These are phyloP conservation scores for Uromys caudimaculatus DNA, from an alignment of 2,797 vertebrate species.

Conservation along the genomic window DNA sequence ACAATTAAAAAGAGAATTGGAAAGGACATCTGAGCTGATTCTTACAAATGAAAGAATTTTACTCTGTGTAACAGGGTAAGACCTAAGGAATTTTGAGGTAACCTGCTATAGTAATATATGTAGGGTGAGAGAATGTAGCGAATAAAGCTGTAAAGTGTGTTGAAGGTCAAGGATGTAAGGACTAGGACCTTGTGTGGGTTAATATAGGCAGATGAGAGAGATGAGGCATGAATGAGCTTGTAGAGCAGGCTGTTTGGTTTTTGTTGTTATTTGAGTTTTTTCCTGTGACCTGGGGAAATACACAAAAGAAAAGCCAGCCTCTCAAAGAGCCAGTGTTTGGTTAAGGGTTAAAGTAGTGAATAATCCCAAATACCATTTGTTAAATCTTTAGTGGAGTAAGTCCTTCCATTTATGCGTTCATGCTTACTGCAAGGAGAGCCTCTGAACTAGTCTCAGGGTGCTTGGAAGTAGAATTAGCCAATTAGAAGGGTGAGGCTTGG, in stretches of 20 bases:
- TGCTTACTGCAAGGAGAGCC: neutral
- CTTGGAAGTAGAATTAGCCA: neutral
- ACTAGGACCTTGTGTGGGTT: neutral
- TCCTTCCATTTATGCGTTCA: neutral
- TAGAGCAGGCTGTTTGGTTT: neutral
- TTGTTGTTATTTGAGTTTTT: neutral
- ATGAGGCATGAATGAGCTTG: neutral
- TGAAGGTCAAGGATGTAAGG: neutral
- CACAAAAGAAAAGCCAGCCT: neutral
- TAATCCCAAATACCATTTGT: neutral
- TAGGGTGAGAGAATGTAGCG: neutral
- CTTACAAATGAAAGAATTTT: conserved; percentile 7
- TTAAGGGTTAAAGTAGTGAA: neutral
- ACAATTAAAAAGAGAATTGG: neutral
- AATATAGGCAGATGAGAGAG: conserved; percentile 8
- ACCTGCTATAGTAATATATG: neutral
- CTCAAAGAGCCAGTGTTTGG: neutral
- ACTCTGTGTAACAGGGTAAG: neutral
- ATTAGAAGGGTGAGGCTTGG: neutral
- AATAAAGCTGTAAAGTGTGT: neutral
- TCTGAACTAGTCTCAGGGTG: neutral
- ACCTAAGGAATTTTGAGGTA: conserved; percentile 17
- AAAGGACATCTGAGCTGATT: neutral
- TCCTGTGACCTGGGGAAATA: neutral
- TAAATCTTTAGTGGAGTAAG: neutral